Conservation (phyloP, 2,797 vertebrate genomes). For the Aselliscus stoliczkanus region DNA sequence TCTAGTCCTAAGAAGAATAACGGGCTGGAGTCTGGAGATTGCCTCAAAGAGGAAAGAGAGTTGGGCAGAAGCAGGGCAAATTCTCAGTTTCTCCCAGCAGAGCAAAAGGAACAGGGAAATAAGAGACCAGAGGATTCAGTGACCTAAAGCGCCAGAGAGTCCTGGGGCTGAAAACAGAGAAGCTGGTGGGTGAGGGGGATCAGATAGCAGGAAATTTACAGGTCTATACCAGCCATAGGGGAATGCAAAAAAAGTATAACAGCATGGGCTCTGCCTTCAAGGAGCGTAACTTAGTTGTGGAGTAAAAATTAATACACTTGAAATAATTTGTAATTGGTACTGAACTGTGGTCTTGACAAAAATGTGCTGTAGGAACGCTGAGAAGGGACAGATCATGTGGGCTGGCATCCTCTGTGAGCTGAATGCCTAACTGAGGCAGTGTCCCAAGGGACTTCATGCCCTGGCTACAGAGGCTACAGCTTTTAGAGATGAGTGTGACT, state of each 20-base stretch:
- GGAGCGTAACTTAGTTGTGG: conserved; percentile 6
- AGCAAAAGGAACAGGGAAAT: conserved; percentile 53
- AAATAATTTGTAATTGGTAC: conserved; percentile 30
- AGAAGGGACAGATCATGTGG: neutral
- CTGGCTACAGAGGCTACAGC: neutral
- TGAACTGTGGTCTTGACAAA: neutral
- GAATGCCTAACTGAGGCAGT: neutral
- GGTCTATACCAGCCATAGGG: neutral
- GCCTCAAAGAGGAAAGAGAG: conserved; percentile 1
- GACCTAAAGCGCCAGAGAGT: conserved; percentile 30
- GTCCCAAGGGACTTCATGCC: neutral
- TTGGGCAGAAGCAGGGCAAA: neutral
- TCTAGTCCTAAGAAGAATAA: conserved; percentile 32
- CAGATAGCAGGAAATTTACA: conserved; percentile 20
- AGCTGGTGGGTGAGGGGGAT: conserved; percentile 24
- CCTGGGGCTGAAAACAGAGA: conserved; percentile 55
- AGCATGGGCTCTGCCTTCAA: neutral
- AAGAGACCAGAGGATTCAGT: conserved; percentile 60
- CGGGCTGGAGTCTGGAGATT: neutral
- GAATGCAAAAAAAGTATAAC: neutral
- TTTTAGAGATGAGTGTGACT: conserved; percentile 39
- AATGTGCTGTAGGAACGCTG: neutral
- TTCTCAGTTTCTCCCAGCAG: conserved; percentile 32
- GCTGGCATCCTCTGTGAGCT: conserved; percentile 4
- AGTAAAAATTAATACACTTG: conserved; percentile 31